Percentiles rank a stretch among this genome's conserved stretches.
Conservation (phyloP, 1,140 invertebrate species). For the Diprion similis region DNA sequence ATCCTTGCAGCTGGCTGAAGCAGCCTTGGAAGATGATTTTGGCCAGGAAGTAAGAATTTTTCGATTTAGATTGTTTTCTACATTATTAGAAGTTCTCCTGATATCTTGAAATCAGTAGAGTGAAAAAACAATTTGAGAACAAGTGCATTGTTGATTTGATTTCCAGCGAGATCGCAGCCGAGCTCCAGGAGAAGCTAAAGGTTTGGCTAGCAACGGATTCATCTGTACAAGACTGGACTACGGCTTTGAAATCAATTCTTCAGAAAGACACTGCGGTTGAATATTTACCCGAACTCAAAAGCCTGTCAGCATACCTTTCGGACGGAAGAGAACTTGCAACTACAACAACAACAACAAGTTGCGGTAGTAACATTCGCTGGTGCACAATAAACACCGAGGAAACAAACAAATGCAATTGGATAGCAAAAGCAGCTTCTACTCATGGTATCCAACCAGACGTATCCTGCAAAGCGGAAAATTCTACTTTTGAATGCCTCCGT, state of each 20-base stretch:
- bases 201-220: constrained; percentile 26
- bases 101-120: too few relatives aligned
- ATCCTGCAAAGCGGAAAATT: constrained; percentile 56
- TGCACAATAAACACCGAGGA: constrained; percentile 65
- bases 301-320: constrained; percentile 33
- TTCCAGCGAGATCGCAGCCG: constrained; percentile 31
- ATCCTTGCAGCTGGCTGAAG: constrained; percentile 66
- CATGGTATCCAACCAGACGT: constrained; percentile 68
- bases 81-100: not conserved
- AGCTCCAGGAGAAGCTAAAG: constrained; percentile 32
- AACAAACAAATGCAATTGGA: constrained; percentile 67
- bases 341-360: constrained; percentile 42
- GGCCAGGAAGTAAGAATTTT: constrained; percentile 59
- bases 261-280: constrained; percentile 21
- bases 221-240: constrained; percentile 28
- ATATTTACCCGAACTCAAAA: constrained; percentile 12
- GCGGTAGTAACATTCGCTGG: constrained; percentile 63
- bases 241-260: constrained; percentile 30
- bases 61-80: constrained; percentile 21
- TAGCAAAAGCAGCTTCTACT: constrained; percentile 61
- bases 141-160: not conserved
- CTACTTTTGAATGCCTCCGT: constrained; percentile 67
- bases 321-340: constrained; percentile 45
- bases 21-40: constrained; percentile 67
- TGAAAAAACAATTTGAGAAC: too few relatives aligned